These are phyloP conservation scores for Ptychoptera albimana DNA, from an alignment of 2,888 invertebrate species.

Conservation along the genomic window DNA sequence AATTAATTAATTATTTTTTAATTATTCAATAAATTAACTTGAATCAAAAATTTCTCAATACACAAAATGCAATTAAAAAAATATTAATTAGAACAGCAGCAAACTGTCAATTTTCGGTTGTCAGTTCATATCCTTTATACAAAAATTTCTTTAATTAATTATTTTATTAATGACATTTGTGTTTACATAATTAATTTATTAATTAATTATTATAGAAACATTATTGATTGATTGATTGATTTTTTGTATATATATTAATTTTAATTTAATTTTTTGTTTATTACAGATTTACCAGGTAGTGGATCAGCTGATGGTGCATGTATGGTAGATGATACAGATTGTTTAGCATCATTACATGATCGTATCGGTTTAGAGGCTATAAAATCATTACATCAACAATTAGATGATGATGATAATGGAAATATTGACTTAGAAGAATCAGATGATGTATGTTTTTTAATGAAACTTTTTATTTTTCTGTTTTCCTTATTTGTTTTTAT, in stretches of 20 bases:
- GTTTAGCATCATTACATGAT: constrained; percentile 59
- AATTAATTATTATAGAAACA: no score
- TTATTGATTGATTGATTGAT: constrained; percentile 1
- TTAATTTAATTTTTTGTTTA: constrained; percentile 4
- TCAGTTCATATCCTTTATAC: no score
- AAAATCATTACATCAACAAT: constrained; percentile 74
- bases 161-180: no score
- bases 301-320: constrained; percentile 26
- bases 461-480: constrained; percentile 9
- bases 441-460: constrained; percentile 63
- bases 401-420: constrained; percentile 97
- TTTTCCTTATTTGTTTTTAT: constrained; percentile 16
- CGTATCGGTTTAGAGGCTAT: constrained; percentile 86
- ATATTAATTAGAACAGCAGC: no score
- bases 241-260: no score
- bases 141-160: no score
- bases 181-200: no score
- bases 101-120: no score
- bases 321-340: constrained; percentile 50
- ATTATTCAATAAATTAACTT: background rate
- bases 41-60: background rate
- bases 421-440: constrained; percentile 95
- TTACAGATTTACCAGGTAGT: constrained; percentile 21
- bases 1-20: no score
- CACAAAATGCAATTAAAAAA: no score